Percentiles rank a stretch among this genome's conserved stretches.
Evolutionary conservation across 1,140 invertebrate species (phyloP).

Genomic region (Branchinecta lindahli): DNA sequence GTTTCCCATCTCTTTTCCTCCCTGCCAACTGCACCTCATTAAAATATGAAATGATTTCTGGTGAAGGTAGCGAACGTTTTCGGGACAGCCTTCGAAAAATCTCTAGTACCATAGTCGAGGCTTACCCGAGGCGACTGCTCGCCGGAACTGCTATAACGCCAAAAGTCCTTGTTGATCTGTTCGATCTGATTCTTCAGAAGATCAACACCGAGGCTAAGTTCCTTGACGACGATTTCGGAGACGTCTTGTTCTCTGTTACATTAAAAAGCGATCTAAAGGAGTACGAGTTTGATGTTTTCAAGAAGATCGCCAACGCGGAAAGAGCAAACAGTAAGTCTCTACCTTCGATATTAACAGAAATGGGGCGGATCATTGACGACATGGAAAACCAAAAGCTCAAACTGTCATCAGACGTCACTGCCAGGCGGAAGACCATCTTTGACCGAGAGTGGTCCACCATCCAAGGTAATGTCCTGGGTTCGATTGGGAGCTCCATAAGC

Average conservation of each 20-base stretch:
- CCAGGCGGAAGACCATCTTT: no score
- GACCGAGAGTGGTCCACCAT: no score
- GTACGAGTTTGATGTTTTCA: no score
- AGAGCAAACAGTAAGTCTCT: no score
- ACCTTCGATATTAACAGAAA: no score
- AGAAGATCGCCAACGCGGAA: no score
- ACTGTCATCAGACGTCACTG: no score
- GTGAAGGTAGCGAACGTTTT: neutral
- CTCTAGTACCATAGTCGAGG: neutral
- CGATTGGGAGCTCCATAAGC: no score
- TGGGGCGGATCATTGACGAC: no score
- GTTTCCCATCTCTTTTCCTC: neutral
- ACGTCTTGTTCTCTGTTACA: neutral
- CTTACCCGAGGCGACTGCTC: neutral
- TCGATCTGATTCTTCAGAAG: neutral
- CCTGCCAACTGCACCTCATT: neutral
- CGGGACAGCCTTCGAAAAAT: neutral
- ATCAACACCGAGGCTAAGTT: neutral
- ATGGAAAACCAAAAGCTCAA: no score
- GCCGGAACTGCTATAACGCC: neutral
- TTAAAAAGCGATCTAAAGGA: conserved; percentile 1
- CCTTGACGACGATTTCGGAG: neutral
- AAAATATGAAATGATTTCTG: neutral
- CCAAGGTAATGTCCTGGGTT: no score
- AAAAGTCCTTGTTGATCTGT: neutral